Conservation (phyloP, 2,113 vertebrate species). For the Struthidea cinerea region DNA sequence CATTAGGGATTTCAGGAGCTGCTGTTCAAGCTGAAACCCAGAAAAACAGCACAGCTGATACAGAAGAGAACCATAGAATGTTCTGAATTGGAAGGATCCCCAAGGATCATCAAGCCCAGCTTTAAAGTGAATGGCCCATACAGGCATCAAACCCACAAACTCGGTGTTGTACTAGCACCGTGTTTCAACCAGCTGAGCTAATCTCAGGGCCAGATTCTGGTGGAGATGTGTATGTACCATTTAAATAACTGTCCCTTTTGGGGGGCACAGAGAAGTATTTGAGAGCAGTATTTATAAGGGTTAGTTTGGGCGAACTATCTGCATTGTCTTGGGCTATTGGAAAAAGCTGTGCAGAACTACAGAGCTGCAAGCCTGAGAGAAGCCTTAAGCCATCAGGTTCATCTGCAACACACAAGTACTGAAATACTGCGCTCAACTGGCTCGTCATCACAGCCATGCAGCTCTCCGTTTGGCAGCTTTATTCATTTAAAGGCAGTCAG, state of each 20-base stretch:
- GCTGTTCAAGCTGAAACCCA: not conserved
- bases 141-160: not conserved
- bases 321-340: not conserved
- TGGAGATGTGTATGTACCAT: fast-evolving
- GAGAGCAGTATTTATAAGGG: not conserved
- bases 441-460: not conserved
- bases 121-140: too few relatives aligned
- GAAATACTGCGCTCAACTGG: not conserved
- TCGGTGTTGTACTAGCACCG: fast-evolving
- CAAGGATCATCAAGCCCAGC: not conserved
- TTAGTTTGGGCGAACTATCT: not conserved
- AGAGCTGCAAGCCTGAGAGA: not conserved
- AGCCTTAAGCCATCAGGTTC: not conserved
- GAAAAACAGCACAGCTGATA: not conserved
- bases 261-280: not conserved
- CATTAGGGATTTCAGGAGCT: not conserved
- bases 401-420: not conserved
- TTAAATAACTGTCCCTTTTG: not conserved
- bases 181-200: not conserved
- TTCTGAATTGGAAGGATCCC: not conserved
- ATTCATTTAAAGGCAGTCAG: not conserved
- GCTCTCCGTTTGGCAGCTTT: not conserved
- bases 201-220: not conserved
- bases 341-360: not conserved
- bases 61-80: not conserved